These are phyloP conservation scores for Cataglyphis hispanica DNA, from an alignment of 1,140 invertebrate genomes.

Conservation along the genomic window DNA sequence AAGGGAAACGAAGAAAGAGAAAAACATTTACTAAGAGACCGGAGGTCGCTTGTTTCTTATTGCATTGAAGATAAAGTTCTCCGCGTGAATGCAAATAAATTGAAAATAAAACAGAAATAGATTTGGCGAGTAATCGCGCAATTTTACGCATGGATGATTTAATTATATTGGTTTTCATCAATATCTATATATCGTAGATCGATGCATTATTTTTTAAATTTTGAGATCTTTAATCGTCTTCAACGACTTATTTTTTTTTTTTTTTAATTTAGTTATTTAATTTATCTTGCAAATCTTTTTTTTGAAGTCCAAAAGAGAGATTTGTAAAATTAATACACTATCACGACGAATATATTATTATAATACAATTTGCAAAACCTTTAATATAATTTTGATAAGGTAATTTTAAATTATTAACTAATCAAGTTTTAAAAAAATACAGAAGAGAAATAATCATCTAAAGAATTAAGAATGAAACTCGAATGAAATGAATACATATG, in stretches of 20 bases:
- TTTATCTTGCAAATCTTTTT: background rate
- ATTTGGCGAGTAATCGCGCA: background rate
- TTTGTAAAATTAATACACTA: background rate
- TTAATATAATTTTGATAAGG: no score
- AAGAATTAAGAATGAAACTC: background rate
- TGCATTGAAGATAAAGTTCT: background rate
- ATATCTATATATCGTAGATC: no score
- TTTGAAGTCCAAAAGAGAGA: no score
- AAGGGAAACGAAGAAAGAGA: slow-evolving; percentile 10
- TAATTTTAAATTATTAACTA: background rate
- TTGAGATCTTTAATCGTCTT: background rate
- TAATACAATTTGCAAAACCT: background rate
- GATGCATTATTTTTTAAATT: background rate
- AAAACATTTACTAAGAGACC: background rate
- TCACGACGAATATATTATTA: background rate
- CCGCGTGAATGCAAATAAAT: slow-evolving; percentile 22
- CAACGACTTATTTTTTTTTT: background rate
- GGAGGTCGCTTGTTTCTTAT: background rate
- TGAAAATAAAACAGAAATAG: slow-evolving; percentile 12
- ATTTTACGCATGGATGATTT: background rate
- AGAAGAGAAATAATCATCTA: slow-evolving; percentile 3
- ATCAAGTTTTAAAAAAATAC: background rate
- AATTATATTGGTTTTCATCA: background rate
- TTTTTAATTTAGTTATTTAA: background rate
- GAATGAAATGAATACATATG: background rate